Conservation (phyloP, 1,140 invertebrate species). For the Penaeus japonicus region DNA sequence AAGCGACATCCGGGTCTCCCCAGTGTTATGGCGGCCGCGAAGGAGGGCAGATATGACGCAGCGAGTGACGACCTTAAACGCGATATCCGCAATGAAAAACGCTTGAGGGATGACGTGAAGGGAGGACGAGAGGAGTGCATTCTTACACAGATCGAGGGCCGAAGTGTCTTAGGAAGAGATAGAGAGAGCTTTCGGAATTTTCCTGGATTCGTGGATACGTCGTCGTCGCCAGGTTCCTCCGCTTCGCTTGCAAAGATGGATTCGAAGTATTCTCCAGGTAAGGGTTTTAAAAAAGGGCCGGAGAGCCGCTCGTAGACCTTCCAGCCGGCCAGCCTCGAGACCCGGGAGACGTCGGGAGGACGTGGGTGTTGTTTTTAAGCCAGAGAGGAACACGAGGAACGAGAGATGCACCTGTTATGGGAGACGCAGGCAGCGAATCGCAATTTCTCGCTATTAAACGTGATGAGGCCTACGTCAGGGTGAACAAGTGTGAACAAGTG, state of each 20-base stretch:
- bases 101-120: not conserved
- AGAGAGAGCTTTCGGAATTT: conserved; percentile 16
- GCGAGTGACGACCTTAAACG: not conserved
- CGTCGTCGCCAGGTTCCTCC: conserved; percentile 9
- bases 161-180: not conserved
- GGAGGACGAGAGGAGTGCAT: not conserved
- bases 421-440: no score
- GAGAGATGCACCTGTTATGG: no score
- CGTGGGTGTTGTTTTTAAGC: no score
- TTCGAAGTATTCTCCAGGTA: conserved; percentile 21
- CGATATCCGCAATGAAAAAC: not conserved
- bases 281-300: no score
- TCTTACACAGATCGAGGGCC: not conserved
- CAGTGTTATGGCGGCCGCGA: conserved; percentile 22
- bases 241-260: conserved; percentile 14
- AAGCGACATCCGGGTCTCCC: not conserved
- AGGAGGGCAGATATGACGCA: conserved; percentile 8
- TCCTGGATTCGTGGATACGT: conserved; percentile 1
- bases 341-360: no score
- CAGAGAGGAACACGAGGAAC: no score
- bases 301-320: no score
- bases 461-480: no score
- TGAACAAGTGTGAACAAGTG: no score
- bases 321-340: no score
- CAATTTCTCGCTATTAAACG: no score